These are phyloP conservation scores for Drosophila rubida DNA, from an alignment of 2,888 invertebrate genomes.

Conservation along the genomic window DNA sequence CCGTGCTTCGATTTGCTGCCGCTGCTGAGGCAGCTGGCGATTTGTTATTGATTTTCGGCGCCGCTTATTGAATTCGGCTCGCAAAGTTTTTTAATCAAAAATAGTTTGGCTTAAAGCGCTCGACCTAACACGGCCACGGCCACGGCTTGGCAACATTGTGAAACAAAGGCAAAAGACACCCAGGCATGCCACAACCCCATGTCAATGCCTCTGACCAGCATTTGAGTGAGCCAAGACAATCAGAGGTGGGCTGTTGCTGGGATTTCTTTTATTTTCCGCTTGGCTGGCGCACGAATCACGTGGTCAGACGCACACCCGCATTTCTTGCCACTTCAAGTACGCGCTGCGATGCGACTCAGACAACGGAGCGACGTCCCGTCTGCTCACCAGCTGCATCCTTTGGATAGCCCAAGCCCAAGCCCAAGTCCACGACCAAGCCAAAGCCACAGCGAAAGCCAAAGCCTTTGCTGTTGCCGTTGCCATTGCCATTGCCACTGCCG, in stretches of 20 bases:
- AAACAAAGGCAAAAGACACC: constrained; percentile 42
- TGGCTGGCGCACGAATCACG: constrained; percentile 62
- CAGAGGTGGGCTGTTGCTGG: constrained; percentile 67
- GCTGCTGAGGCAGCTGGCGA: constrained; percentile 62
- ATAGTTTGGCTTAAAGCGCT: constrained; percentile 68
- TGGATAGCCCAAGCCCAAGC: constrained; percentile 31
- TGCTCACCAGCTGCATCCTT: constrained; percentile 57
- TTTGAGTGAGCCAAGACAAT: constrained; percentile 70
- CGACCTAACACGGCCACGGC: constrained; percentile 49
- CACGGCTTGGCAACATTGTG: constrained; percentile 56
- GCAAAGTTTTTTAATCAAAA: constrained; percentile 77
- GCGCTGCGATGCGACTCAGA: constrained; percentile 19
- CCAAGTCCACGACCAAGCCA: constrained; percentile 28
- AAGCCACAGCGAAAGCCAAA: constrained; percentile 4
- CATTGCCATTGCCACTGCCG: constrained; percentile 37
- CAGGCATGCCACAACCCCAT: constrained; percentile 9
- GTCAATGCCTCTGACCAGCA: constrained; percentile 63
- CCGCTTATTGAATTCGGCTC: constrained; percentile 70
- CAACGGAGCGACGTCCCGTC: constrained; percentile 14
- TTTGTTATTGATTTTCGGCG: constrained; percentile 60
- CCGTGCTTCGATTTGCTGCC: constrained; percentile 51
- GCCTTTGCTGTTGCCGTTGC: constrained; percentile 22
- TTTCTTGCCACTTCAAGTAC: constrained; percentile 13
- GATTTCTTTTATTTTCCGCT: constrained; percentile 73
- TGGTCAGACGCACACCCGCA: constrained; percentile 43